phyloP scores from a whole-genome alignment of 2,113 vertebrate species.

The Oreotrochilus melanogaster region DNA sequence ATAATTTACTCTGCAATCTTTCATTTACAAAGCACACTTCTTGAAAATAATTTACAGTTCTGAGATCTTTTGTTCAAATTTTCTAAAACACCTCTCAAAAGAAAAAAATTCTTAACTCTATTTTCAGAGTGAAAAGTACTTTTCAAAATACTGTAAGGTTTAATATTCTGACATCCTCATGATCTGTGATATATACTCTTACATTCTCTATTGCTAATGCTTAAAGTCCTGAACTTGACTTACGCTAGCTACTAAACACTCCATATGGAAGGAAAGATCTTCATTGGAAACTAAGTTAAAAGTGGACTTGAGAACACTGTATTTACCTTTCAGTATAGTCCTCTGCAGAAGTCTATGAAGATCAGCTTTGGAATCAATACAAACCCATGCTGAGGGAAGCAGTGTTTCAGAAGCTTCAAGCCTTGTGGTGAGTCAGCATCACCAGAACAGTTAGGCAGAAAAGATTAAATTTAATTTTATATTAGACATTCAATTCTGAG shows the following conservation, averaged over 20 bases:
- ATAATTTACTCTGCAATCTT: neutral
- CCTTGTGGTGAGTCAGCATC: neutral
- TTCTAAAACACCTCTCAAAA: neutral
- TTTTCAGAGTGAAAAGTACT: neutral
- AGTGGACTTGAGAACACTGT: neutral
- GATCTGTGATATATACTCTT: neutral
- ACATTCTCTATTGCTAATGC: neutral
- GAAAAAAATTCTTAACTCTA: neutral
- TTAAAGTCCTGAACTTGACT: neutral
- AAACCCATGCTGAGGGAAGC: neutral
- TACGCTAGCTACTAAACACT: neutral
- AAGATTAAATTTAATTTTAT: neutral
- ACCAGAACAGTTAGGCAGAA: neutral
- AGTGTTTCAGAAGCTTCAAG: neutral
- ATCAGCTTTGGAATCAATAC: neutral
- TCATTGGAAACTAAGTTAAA: neutral
- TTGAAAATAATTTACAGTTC: neutral
- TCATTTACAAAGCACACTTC: neutral
- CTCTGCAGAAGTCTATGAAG: neutral
- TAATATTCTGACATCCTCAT: neutral
- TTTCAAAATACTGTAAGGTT: neutral
- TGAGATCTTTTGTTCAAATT: neutral
- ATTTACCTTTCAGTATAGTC: neutral
- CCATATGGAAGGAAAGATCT: fast-evolving
- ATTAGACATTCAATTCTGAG: neutral